Evolutionary conservation across 2,888 invertebrate genomes (phyloP).

Genomic region (Oligia strigilis): DNA sequence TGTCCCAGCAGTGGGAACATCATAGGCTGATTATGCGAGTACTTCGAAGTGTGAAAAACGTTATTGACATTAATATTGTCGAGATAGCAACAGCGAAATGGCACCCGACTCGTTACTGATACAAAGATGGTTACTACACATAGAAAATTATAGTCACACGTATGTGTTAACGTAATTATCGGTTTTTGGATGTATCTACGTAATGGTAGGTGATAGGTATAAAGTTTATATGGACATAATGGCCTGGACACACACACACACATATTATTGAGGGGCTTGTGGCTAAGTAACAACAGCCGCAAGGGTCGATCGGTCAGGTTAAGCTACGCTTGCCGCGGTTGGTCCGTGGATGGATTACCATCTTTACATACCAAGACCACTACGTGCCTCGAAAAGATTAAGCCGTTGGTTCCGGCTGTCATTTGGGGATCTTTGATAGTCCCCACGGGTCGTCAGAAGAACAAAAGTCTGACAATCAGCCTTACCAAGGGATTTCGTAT

Average conservation of each 20-base stretch:
- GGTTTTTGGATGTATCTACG: constrained; percentile 45
- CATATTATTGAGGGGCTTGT: constrained; percentile 13
- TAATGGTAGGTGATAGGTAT: constrained; percentile 52
- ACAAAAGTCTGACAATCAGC: too few relatives aligned
- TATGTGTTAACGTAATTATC: constrained; percentile 72
- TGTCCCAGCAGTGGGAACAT: too few relatives aligned
- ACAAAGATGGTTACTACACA: constrained; percentile 69
- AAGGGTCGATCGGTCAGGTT: too few relatives aligned
- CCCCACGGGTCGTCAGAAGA: too few relatives aligned
- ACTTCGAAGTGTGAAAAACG: constrained; percentile 21
- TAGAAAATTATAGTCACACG: constrained; percentile 72
- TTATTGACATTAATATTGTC: constrained; percentile 35
- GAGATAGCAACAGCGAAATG: constrained; percentile 76
- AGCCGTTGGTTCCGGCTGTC: too few relatives aligned
- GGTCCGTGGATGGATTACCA: too few relatives aligned
- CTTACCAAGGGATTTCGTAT: too few relatives aligned
- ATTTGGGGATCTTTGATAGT: too few relatives aligned
- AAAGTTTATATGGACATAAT: constrained; percentile 42
- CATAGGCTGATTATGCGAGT: background rate
- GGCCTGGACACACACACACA: constrained; percentile 4
- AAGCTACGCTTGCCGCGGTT: too few relatives aligned
- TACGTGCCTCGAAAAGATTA: too few relatives aligned
- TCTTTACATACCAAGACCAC: too few relatives aligned
- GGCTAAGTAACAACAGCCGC: too few relatives aligned
- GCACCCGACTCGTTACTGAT: constrained; percentile 69